Conservation (phyloP, 2,888 invertebrate species). For the Rutpela maculata region DNA sequence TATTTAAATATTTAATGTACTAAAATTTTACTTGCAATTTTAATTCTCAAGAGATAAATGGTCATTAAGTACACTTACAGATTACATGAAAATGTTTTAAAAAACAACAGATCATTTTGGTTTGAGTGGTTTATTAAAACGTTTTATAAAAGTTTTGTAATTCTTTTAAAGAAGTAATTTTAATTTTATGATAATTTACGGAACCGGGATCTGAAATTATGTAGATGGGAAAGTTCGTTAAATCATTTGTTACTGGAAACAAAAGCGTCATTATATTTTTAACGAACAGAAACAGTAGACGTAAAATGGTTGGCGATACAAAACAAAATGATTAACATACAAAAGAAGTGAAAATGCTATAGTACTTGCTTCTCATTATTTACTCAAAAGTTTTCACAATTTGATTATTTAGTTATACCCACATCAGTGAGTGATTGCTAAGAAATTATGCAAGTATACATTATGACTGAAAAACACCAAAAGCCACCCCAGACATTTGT, state of each 20-base stretch:
- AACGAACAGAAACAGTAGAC: constrained; percentile 14
- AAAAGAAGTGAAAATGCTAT: background rate
- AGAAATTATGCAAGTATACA: no score
- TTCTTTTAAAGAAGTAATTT: constrained; percentile 14
- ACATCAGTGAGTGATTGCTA: background rate
- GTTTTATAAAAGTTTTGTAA: constrained; percentile 19
- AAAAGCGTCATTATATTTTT: constrained; percentile 9
- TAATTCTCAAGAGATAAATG: background rate
- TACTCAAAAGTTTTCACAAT: background rate
- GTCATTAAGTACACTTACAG: background rate
- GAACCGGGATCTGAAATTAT: constrained; percentile 18
- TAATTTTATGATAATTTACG: constrained; percentile 29
- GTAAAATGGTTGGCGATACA: constrained; percentile 15
- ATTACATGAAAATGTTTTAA: background rate
- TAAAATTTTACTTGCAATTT: background rate
- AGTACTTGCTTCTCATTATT: background rate
- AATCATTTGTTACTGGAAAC: constrained; percentile 29
- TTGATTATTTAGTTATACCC: background rate
- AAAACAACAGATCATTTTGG: background rate
- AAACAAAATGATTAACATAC: background rate
- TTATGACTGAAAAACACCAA: no score
- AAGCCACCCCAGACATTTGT: no score
- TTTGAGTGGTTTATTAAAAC: constrained; percentile 15
- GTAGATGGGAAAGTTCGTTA: constrained; percentile 28
- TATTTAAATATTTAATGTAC: background rate